Evolutionary conservation across 1,140 invertebrate species (phyloP).

Genomic region (Rhyacophila brunnea): DNA sequence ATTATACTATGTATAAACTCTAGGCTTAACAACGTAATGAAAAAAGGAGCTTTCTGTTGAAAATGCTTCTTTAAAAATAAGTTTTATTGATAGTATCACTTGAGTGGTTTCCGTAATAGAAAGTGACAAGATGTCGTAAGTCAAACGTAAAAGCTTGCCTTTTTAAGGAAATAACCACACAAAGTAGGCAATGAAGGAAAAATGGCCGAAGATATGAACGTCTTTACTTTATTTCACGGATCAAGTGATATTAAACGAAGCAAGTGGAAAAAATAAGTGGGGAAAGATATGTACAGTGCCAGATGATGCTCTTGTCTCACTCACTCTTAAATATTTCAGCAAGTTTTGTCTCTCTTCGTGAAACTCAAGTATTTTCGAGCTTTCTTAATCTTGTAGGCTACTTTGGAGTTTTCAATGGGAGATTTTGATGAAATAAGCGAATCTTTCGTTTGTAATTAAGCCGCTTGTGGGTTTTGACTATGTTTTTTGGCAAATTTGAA

Average conservation of each 20-base stretch:
- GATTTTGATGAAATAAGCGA: slow-evolving; percentile 1
- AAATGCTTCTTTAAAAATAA: not conserved
- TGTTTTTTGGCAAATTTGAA: too few relatives aligned
- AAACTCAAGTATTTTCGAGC: slow-evolving; percentile 9
- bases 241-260: slow-evolving; percentile 11
- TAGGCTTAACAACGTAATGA: not conserved
- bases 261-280: slow-evolving; percentile 3
- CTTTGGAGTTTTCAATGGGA: slow-evolving; percentile 10
- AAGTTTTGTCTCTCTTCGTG: too few relatives aligned
- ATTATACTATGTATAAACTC: not conserved
- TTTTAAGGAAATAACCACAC: not conserved
- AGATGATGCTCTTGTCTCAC: too few relatives aligned
- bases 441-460: slow-evolving; percentile 11
- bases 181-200: not conserved
- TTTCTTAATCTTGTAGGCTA: slow-evolving; percentile 4
- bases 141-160: not conserved
- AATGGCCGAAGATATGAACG: not conserved
- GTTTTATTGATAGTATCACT: not conserved
- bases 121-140: not conserved
- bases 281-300: not conserved
- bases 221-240: slow-evolving; percentile 10
- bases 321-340: too few relatives aligned
- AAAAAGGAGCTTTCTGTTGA: not conserved
- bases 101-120: not conserved
- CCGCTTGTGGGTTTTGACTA: not conserved